Evolutionary conservation across 2,113 vertebrate species (phyloP).

Genomic region (Equus quagga): DNA sequence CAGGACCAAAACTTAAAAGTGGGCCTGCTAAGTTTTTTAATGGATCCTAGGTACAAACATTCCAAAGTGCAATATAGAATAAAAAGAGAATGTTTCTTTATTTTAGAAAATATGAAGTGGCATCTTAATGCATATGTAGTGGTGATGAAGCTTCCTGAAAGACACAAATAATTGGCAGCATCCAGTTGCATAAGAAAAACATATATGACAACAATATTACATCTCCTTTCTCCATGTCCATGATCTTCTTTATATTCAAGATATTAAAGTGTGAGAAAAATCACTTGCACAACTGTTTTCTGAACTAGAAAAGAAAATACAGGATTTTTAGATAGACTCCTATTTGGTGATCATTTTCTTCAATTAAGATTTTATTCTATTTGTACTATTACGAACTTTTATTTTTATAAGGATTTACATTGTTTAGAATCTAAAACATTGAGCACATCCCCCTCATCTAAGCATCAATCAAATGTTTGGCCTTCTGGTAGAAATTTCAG

Average conservation of each 20-base stretch:
- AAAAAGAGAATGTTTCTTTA: neutral
- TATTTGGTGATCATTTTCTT: neutral
- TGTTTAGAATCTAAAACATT: neutral
- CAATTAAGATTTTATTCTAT: neutral
- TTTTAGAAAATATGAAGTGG: neutral
- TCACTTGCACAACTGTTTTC: neutral
- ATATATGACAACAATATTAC: neutral
- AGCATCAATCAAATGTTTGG: neutral
- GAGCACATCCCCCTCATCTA: neutral
- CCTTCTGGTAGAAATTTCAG: neutral
- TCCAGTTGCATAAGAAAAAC: neutral
- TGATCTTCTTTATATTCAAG: neutral
- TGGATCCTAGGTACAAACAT: neutral
- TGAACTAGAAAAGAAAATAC: neutral
- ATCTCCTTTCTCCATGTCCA: neutral
- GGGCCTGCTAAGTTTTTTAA: neutral
- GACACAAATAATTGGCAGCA: neutral
- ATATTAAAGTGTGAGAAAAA: neutral
- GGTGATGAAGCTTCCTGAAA: neutral
- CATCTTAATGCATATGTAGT: neutral
- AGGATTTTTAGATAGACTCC: neutral
- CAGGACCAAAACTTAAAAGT: neutral
- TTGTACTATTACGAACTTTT: neutral
- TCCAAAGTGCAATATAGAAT: neutral
- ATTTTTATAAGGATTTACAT: neutral